Conservation (phyloP, 2,888 invertebrate genomes). For the Sesia apiformis region DNA sequence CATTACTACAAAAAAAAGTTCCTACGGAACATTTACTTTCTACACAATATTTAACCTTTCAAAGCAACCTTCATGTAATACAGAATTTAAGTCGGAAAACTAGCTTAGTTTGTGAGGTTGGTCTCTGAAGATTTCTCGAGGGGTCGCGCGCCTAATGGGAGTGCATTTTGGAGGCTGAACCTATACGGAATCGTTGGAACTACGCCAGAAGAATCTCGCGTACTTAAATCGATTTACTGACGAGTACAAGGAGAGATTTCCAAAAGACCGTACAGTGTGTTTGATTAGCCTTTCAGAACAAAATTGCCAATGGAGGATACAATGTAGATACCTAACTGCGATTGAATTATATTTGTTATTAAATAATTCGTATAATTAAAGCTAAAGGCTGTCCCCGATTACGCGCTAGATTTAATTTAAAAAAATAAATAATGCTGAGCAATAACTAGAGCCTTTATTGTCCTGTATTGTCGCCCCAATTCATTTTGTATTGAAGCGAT, state of each 20-base stretch:
- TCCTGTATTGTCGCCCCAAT: no score
- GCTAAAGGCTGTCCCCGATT: no score
- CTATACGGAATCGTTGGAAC: conserved; percentile 21
- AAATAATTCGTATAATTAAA: no score
- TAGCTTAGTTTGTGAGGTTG: conserved; percentile 25
- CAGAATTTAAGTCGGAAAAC: background rate
- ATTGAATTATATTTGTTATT: no score
- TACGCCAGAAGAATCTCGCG: conserved; percentile 30
- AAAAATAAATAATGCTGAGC: no score
- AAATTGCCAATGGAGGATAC: background rate
- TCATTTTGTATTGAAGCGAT: no score
- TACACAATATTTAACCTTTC: no score
- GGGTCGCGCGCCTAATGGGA: conserved; percentile 41
- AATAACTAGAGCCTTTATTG: no score
- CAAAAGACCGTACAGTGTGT: background rate
- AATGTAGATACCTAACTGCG: no score
- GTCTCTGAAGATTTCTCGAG: conserved; percentile 30
- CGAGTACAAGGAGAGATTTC: background rate
- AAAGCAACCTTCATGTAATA: background rate
- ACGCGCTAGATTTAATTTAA: no score
- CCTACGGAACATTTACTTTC: no score
- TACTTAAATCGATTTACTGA: conserved; percentile 24
- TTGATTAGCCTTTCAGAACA: conserved; percentile 4
- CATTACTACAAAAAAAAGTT: no score
- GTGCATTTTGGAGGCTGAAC: conserved; percentile 36